Base-by-base conservation (phyloP, 2,888 invertebrate species). In the Mesorhabditis spiculigera region DNA sequence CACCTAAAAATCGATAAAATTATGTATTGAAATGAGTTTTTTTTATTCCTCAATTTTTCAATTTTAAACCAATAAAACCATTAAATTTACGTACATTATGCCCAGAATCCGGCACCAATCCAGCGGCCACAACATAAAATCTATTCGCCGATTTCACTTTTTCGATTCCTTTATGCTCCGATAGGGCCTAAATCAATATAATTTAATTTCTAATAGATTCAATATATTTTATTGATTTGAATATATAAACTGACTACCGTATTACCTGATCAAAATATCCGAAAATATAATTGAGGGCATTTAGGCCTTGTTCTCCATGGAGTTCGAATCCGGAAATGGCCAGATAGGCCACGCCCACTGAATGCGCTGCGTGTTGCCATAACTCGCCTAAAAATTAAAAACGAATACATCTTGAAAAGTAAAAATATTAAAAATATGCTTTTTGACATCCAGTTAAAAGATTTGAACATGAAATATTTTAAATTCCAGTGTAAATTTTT, bases 61-160 rank as follows among this genome's bases (percentile, higher is more conserved):
- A 28, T 28, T 28, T 28, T 28, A 28, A 28, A 28, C 28, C 28
- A 28, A 28, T 28, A 28, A 28, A 28, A 28, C 28, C 28, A 28
- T 28, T 28, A 28, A 28, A 28, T 28, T 42, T 45, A 66, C 75
- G 69, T 45, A 84, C 83, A 73, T 85, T 82, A 44, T 80, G 77
- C 58, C 76, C 74, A 41, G 77, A 71, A 71, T 84, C 84, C 28
- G 84, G 84, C 63, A 84, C 73, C 41, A 84, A 73, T 10, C 84
- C 84, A 43, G 82, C 84, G n/a, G 83, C 84, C 16, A 78, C 80
- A 43, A 78, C 79, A 71, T 85, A 84, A 69, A 77, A 76, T n/a
- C 80, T 76, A 68, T 84, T 81, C 41, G 80, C 75, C 65, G 75
- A 82, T 66, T 81, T 75, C 68, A 84, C 79, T 69, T 84, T 84